These are phyloP conservation scores for Harmothoe impar DNA, from an alignment of 2,888 invertebrate genomes.

Conservation along the genomic window DNA sequence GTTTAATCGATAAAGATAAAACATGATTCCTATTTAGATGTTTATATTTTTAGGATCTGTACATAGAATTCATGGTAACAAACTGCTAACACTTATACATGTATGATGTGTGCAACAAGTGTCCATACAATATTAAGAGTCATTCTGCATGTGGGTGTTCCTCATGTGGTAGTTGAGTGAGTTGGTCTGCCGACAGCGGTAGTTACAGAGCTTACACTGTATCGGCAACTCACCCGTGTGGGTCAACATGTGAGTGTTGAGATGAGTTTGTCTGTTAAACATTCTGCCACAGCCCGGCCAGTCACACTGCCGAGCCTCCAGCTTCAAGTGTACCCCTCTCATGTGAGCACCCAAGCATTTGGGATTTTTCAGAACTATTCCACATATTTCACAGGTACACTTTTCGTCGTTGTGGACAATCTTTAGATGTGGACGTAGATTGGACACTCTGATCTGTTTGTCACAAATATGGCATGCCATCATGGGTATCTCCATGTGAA, in stretches of 20 bases:
- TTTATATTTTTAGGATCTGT: too few relatives aligned
- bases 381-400: conserved; percentile 71
- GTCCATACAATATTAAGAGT: too few relatives aligned
- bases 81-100: too few relatives aligned
- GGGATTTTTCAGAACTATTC: not conserved
- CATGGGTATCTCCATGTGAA: too few relatives aligned
- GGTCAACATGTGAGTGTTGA: not conserved
- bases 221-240: conserved; percentile 25
- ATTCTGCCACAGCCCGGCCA: not conserved
- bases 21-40: too few relatives aligned
- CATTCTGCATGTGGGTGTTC: too few relatives aligned
- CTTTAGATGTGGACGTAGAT: not conserved
- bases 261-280: not conserved
- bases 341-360: not conserved
- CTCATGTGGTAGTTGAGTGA: not conserved
- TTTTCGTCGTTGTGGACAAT: conserved; percentile 25
- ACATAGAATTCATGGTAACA: too few relatives aligned
- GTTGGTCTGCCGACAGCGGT: not conserved
- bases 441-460: too few relatives aligned
- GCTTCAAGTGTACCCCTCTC: not conserved
- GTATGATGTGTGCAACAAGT: too few relatives aligned
- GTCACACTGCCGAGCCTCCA: not conserved
- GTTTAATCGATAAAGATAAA: too few relatives aligned
- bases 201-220: conserved; percentile 5
- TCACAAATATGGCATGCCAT: not conserved